A percentile compares a stretch with the other conserved stretches of the same genome.
Conservation (phyloP, 2,113 vertebrate species). For the Pandion haliaetus region DNA sequence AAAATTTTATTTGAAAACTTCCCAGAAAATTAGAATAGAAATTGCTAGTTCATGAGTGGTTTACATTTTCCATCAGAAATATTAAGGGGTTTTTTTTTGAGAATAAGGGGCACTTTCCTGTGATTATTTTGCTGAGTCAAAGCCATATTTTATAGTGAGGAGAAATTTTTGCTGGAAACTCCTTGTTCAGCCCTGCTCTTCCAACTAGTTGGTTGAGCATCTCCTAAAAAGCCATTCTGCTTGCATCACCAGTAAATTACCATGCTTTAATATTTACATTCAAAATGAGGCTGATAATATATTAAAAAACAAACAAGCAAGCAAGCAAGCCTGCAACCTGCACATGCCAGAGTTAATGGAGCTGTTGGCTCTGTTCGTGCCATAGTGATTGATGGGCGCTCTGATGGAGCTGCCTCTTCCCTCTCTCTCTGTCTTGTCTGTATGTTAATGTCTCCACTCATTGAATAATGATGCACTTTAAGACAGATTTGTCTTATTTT, state of each 20-base stretch:
- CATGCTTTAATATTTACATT: not conserved
- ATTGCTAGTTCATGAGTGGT: not conserved
- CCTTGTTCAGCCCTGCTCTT: not conserved
- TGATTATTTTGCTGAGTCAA: not conserved
- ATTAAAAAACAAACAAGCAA: not conserved
- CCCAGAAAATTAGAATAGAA: not conserved
- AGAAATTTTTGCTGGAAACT: not conserved
- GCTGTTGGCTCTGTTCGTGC: not conserved
- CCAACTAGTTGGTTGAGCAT: not conserved
- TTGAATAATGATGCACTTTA: conserved; percentile 11
- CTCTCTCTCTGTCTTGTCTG: not conserved
- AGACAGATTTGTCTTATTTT: conserved; percentile 6
- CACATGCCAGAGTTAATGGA: not conserved
- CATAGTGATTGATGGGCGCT: not conserved
- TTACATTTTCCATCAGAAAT: not conserved
- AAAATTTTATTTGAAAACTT: not conserved
- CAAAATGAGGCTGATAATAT: not conserved
- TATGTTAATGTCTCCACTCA: not conserved
- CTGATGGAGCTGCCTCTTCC: not conserved
- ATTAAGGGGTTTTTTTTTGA: not conserved
- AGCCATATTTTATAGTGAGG: not conserved
- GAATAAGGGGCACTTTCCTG: not conserved
- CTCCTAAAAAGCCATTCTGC: not conserved
- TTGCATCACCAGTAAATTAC: not conserved
- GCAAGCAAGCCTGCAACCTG: not conserved